phyloP scores from a whole-genome alignment of 2,797 vertebrate species.

The Eutrigla gurnardus region DNA sequence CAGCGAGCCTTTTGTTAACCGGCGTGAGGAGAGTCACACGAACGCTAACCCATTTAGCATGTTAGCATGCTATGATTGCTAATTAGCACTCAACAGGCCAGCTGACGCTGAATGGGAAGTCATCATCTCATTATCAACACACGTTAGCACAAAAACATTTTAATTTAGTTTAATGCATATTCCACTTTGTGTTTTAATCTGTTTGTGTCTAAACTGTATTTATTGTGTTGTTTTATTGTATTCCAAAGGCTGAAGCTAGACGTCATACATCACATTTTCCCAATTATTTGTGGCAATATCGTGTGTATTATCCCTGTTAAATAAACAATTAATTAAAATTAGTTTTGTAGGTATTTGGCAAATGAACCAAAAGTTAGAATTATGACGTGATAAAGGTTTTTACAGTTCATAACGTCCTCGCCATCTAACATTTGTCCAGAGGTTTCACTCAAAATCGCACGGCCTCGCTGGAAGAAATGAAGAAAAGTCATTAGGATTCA shows the following conservation, averaged over 20 bases:
- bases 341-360: neutral
- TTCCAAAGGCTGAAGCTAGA: too few species aligned
- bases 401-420: neutral
- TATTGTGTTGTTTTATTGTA: too few species aligned
- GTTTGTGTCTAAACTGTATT: too few species aligned
- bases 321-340: neutral
- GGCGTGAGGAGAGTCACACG: neutral
- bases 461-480: neutral
- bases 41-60: neutral
- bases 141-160: too few species aligned
- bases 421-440: neutral
- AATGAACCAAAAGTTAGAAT: neutral
- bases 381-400: neutral
- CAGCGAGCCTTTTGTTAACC: neutral
- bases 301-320: too few species aligned
- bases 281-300: too few species aligned
- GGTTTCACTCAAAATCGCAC: neutral
- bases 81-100: neutral
- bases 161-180: too few species aligned
- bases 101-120: neutral
- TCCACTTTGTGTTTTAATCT: too few species aligned
- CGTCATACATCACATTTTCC: too few species aligned
- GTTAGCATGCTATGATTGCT: neutral
- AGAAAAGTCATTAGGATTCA: neutral
- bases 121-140: too few species aligned